Evolutionary conservation across 2,888 invertebrate species (phyloP), one percentile per base, ranked within the genome.

Genomic region (Tillus elongatus): DNA sequence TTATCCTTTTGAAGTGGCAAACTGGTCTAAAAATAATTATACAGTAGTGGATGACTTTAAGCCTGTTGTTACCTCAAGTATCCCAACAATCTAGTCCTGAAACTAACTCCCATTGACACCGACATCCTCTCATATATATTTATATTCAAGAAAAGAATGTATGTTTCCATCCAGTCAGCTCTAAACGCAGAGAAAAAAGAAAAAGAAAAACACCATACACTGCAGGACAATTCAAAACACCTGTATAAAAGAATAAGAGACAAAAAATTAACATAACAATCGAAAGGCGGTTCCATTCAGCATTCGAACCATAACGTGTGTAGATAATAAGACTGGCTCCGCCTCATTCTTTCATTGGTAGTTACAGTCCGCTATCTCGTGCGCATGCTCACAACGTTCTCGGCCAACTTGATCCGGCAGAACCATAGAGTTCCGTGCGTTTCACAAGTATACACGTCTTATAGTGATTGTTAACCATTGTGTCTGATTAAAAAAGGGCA

Each of bases 241-340:
- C 64, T 65, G 64, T 63, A 64, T 55, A 63, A 63, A 61, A 59
- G 60, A 55, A 57, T 53, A 57, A 61, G 61, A 63, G 62, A 64
- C 59, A 64, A 63, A 64, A 63, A 63, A 64, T 64, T 63, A 63
- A 60, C 64, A 64, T 63, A 51, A 65, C 63, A 65, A 64, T 58
- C 47, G 54, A 47, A 41, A 56, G 65, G 65, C 62, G 65, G 44
- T 45, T 54, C 54, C 51, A 49, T 54, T 52, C 53, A 51, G 54
- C 53, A 57, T 61, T 56, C 57, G 58, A 56, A 60, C 54, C 62
- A 59, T 60, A 63, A 63, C 60, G 58, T 57, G 54, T 51, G 50
- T 50, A 56, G 57, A 63, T 61, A 64, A 63, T 56, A 53, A 50
- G 36, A 39, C 35, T 50, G 35, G 52, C 59, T 46, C 60, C 63